Evolutionary conservation across 1,140 invertebrate species (phyloP), one percentile per base, ranked within the genome.

Genomic region (silkworm (Bombyx mori)): DNA sequence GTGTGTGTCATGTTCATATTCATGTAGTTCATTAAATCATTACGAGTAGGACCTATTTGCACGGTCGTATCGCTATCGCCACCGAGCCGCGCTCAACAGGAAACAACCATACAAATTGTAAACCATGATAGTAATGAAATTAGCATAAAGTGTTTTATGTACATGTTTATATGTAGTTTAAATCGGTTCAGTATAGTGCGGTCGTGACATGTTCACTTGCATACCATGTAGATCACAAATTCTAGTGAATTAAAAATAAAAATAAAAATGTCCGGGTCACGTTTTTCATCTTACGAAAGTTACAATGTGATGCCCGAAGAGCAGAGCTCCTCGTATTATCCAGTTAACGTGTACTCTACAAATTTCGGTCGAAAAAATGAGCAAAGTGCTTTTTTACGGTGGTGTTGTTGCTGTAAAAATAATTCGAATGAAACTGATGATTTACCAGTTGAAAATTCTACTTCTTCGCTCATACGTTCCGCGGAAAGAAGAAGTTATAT

Each of bases 61-160:
- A 61, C 66, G 57, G 57, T 59, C 54, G 60, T 62, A 48, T 48
- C 42, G 35, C 62, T 78, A 74, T 78, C 75, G 63, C 57, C 57
- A 65, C 54, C 51, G 57, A 55, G 60, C 52, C 54, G 56, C 22
- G 56, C 57, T 64, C 51, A 73, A 77, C 82, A 82, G 82, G 82
- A 85, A 85, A 82, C 73, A 71, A 68, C 62, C 68, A 54, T 68
- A 58, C 61, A 56, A 43, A 65, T 71, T 75, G 77, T 76, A 84
- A 69, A 76, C 61, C 77, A 85, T 82, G 78, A 81, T 69, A 73
- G 64, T 80, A 58, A 69, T 66, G 53, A 68, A 71, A 65, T 69
- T 66, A 68, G 60, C 65, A 73, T 70, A 68, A 44, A 62, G 68
- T 68, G 63, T 56, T 61, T 61, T 57, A 35, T 35, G 12, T 18